These are phyloP conservation scores for Chironomus riparius DNA, from an alignment of 2,888 invertebrate species.

Conservation along the genomic window DNA sequence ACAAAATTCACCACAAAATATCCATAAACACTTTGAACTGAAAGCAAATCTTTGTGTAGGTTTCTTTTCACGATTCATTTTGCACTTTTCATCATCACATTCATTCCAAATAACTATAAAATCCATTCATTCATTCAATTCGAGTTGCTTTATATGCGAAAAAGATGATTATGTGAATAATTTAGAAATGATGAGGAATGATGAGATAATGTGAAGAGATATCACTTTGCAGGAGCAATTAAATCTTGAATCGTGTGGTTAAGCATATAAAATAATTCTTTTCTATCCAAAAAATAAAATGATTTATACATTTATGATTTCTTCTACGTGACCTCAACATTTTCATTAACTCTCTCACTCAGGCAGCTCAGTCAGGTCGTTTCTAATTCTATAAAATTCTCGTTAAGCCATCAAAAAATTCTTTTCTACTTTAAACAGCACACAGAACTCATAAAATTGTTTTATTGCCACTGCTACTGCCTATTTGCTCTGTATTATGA, in stretches of 20 bases:
- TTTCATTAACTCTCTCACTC: neutral
- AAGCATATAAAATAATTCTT: neutral
- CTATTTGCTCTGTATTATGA: neutral
- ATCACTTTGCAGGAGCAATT: neutral
- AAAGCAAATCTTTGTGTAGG: neutral
- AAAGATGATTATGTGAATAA: neutral
- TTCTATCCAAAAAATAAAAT: neutral
- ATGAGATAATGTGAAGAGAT: neutral
- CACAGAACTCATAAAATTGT: neutral
- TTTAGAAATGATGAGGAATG: neutral
- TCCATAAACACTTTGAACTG: neutral
- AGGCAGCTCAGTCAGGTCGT: neutral
- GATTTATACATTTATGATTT: neutral
- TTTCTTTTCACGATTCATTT: neutral
- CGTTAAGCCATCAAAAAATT: neutral
- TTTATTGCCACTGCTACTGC: neutral
- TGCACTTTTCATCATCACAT: neutral
- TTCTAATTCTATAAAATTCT: neutral
- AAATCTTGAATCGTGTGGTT: neutral
- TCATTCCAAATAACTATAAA: neutral
- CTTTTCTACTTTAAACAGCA: neutral
- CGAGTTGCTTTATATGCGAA: neutral
- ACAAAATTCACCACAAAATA: neutral
- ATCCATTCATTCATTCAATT: too few relatives aligned
- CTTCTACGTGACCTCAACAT: slow-evolving; percentile 1